Evolutionary conservation across 2,888 invertebrate genomes (phyloP), one percentile per base, ranked within the genome.

Genomic region (Trimorus sp.): DNA sequence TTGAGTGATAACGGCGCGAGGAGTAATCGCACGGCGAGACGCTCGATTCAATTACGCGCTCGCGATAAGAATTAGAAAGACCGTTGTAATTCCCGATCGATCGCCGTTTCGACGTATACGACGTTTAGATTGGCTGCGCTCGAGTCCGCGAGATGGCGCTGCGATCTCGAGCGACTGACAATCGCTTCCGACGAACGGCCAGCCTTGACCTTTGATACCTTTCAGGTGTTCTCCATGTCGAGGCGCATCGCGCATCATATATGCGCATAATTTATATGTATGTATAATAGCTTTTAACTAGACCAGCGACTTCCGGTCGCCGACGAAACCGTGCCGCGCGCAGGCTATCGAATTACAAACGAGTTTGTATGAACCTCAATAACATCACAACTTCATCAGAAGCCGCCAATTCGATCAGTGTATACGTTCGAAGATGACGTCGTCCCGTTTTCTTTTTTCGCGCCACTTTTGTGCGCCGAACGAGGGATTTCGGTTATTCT

Each of bases 301-400:
- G 80, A 83, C 75, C 83, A 78, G 71, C 80, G 80, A 83, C 80
- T 83, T 83, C 83, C 83, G 83, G 75, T 81, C 71, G 74, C 58
- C 63, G 81, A 81, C 76, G 81, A 81, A 83, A 81, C 83, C 82
- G 74, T 66, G 74, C 66, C 78, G 70, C 75, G 70, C 49, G 70
- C 70, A 70, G 58, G 74, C 78, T 82, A 78, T 82, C 82, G 76
- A 83, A 81, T 83, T 81, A 76, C 83, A 79, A 77, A 79, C 76
- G 79, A 83, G 83, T 79, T 83, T 76, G 82, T 79, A 83, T 79
- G 69, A 76, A 79, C 83, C 83, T 79, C 59, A 73, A 74, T 82
- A 79, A 82, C 79, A 79, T 83, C 77, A 76, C 69, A 76, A 79
- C 79, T 76, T 76, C 79, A 79, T 79, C 74, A 79, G 68, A 74